Evolutionary conservation across 2,888 invertebrate species (phyloP), one percentile per base, ranked within the genome.

Genomic region (Cyclophora albipunctata): DNA sequence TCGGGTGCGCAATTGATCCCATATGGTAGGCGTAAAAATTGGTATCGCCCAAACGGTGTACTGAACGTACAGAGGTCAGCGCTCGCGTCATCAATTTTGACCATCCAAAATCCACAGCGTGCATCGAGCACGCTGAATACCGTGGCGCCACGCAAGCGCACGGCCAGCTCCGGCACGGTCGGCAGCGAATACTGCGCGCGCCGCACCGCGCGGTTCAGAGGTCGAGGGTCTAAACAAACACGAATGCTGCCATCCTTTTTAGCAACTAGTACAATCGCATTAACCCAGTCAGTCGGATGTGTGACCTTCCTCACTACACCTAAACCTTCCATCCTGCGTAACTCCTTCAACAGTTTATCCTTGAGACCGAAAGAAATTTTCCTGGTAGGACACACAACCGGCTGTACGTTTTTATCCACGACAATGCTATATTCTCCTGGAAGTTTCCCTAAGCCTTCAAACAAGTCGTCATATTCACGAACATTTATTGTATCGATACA

Each of bases 61-160:
- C 41, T 41, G 41, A 41, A 66, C 2, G 64, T 66, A 45, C 62
- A 63, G 4, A 64, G 43, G 40, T 60, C 56, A 2, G 62, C 57
- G 45, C 63, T 62, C 3, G 51, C 52, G 4, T 53, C 53, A 43
- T 62, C 58, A 7, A 63, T n/a, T 6, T 56, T 34, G 0, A 59
- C 34, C 40, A 40, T 40, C 40, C 40, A 40, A 40, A 40, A 34
- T 3, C 42, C 43, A 34, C 5, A 43, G 3, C 33, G 6, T 3
- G 50, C 50, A 34, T 50, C 50, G 4, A 50, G 34, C 5, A 33
- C 34, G 3, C 40, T 34, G n/a, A 41, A 46, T 2, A 20, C 35
- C 4, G 34, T 34, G 20, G 45, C 45, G 5, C 47, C 50, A 2
- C 7, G 35, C 4, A 50, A 35, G 34, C 45, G 5, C 1, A 54